A percentile compares a stretch with the other conserved stretches of the same genome.
Conservation (phyloP, 2,888 invertebrate species). For the Chrysodeixis includens region DNA sequence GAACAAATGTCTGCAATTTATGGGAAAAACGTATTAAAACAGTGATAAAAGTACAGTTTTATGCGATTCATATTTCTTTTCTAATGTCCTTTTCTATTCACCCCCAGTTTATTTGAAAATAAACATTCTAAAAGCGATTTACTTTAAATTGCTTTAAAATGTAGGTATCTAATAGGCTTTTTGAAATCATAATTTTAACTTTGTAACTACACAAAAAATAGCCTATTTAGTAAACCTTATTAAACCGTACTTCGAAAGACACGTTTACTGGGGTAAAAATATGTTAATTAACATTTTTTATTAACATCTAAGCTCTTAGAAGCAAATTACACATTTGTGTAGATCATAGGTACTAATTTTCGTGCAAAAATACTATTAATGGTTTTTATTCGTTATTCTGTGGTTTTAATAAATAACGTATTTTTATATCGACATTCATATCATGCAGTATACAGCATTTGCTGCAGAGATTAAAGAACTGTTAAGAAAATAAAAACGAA, state of each 20-base stretch:
- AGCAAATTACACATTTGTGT: background rate
- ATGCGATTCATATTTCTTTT: background rate
- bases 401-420: too few relatives aligned
- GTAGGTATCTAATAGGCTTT: too few relatives aligned
- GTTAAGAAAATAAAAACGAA: conserved; percentile 41
- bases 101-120: background rate
- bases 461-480: conserved; percentile 48
- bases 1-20: conserved; percentile 34
- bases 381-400: conserved; percentile 44
- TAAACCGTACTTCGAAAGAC: too few relatives aligned
- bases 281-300: background rate
- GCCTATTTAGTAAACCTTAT: too few relatives aligned
- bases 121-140: background rate
- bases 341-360: conserved; percentile 19
- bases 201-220: too few relatives aligned
- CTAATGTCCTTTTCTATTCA: background rate
- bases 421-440: too few relatives aligned
- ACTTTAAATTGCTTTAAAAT: background rate
- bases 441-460: conserved; percentile 7
- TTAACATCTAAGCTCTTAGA: background rate
- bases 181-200: background rate
- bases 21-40: conserved; percentile 8
- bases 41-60: conserved; percentile 2
- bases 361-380: conserved; percentile 14
- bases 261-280: too few relatives aligned